Evolutionary conservation across 2,113 vertebrate species (phyloP), one percentile per base, ranked within the genome.

Genomic region (Microcebus ravelobensis): DNA sequence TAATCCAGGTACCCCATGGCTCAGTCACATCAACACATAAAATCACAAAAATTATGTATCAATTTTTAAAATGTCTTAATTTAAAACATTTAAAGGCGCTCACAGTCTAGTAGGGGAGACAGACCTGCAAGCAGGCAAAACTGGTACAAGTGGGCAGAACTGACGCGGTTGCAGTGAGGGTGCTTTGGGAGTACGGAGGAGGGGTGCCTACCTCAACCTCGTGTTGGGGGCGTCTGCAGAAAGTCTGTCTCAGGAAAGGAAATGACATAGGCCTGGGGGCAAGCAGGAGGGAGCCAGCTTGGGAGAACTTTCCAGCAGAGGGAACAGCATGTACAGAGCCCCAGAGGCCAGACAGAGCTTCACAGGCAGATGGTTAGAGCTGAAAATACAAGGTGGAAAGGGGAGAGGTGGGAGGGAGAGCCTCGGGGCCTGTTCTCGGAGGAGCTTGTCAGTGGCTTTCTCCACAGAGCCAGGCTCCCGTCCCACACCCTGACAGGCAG

Each of bases 131-230:
- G 63, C 23, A 8, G 67, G 52, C 52, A 25, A 52, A 89, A 89
- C 27, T 27, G 31, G 29, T 63, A 20, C 71, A n/a, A 0, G 5
- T 63, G 67, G 83, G 6, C 50, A n/a, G 50, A 79, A 45, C 31
- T 7, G 1, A 77, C n/a, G 29, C 8, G 48, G 8, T 6, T 12
- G 14, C 21, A 59, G 10, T 0, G 12, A 0, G 5, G 6, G 52
- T 29, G 18, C 29, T 57, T 42, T 55, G 18, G 42, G 31, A 48
- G 45, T 25, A 34, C 2, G 27, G 81, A 88, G 3, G 23, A 83
- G 9, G 50, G 39, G 27, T 0, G 2, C 6, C 34, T 10, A 5
- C 9, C 76, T 91, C 13, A 29, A 27, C 27, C 27, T 36, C 3
- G 2, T 10, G 34, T 14, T 11, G 20, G 8, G 8, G 61, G 61